Evolutionary conservation across 2,888 invertebrate genomes (phyloP), one percentile per base, ranked within the genome.

Genomic region (Agrochola lychnidis): DNA sequence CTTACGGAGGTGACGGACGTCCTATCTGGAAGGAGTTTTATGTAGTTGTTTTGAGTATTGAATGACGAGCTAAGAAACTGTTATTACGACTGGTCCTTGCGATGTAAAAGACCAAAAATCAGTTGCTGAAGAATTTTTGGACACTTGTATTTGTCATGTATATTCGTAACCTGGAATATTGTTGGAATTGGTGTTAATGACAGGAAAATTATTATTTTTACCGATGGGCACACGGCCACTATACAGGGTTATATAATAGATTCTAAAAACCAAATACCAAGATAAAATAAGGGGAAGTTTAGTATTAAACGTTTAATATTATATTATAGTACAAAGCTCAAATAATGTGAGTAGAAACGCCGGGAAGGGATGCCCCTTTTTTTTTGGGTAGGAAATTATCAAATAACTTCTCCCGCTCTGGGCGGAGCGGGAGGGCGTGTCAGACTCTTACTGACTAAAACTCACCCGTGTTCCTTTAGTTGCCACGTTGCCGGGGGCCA

Each of bases 1-100:
- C 73, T 75, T 73, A 48, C 16, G 66, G 25, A 30, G 19, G 45
- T 69, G 67, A 76, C 12, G 57, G 30, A 61, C 56, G 42, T 81
- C 48, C 63, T 42, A 25, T 63, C 63, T 51, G 4, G 12, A 51
- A 16, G n/a, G 22, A 16, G 22, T 42, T 75, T 64, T 81, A 74
- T 42, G 30, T 74, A 36, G 45, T 19, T 36, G 61, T 72, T 61
- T 45, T 25, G 19, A 36, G 6, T 79, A 40, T 53, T 42, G 9
- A 68, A 53, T 25, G 62, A 9, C 1, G 1, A 25, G 7, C 22
- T 59, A 9, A 40, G 40, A 59, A 40, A 30, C 14, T 25, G 36
- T 48, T 45, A 22, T 30, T 9, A 9, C 22, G 22, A 51, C 16
- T 57, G n/a, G 1, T 9, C 4, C 2, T 51, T 67, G 19, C 2